Percentiles rank a stretch among this genome's conserved stretches.
Evolutionary conservation across 2,797 vertebrate species (phyloP).

Genomic region (Strix occidentalis): DNA sequence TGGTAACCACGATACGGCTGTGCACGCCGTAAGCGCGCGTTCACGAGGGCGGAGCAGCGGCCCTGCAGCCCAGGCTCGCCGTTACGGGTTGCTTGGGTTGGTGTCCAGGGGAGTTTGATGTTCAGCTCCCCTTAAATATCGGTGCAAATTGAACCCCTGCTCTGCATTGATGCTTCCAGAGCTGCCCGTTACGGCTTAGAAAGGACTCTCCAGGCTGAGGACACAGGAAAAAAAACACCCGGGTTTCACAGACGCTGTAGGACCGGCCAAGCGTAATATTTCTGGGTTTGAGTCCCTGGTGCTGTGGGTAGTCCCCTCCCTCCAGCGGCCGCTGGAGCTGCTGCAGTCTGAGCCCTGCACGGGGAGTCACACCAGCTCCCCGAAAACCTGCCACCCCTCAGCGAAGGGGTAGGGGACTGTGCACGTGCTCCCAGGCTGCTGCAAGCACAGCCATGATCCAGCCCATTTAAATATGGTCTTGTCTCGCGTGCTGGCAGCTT

Average conservation of each 20-base stretch:
- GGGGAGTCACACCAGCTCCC: background rate
- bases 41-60: background rate
- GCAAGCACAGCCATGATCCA: background rate
- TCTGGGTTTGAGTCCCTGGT: background rate
- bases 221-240: background rate
- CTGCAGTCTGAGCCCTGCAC: background rate
- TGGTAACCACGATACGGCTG: background rate
- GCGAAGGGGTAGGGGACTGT: background rate
- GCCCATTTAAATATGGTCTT: rapidly evolving
- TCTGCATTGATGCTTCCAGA: rapidly evolving
- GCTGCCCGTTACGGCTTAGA: background rate
- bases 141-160: background rate
- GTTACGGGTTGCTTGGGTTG: rapidly evolving
- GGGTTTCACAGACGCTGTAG: rapidly evolving
- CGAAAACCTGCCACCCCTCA: background rate
- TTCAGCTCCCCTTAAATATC: background rate
- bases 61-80: background rate
- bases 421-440: background rate
- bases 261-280: background rate
- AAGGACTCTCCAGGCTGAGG: background rate
- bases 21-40: background rate
- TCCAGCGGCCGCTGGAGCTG: background rate
- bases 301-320: background rate
- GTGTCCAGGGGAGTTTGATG: background rate
- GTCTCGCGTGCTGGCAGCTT: rapidly evolving